Evolutionary conservation across 2,113 vertebrate genomes (phyloP), one percentile per base, ranked within the genome.

Genomic region (Kobus ellipsiprymnus): DNA sequence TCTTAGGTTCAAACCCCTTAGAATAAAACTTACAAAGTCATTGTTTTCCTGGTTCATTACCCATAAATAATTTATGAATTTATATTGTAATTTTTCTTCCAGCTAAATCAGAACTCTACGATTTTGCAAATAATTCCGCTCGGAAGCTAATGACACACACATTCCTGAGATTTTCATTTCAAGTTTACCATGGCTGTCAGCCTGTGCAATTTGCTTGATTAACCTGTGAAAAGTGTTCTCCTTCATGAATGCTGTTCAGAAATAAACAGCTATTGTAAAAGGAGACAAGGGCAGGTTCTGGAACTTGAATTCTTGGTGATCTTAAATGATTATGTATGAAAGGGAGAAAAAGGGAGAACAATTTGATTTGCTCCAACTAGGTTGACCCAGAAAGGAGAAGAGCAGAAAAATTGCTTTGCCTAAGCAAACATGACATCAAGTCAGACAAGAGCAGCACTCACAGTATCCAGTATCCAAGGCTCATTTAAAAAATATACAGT

Each of bases 371-470:
- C 78, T 95, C 71, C 81, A 16, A n/a, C 74, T 67, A 92, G 52
- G 33, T 17, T 98, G 93, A 96, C 87, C 91, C 80, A 54, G 30
- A 91, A 98, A 96, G 52, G 78, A 97, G 9, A 48, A 90, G 55
- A 94, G 67, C 96, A 97, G 93, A 98, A 95, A 98, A 98, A 97
- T 78, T 94, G 87, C 59, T 98, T 93, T 90, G 52, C 96, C 81
- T 98, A 91, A 98, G 95, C 87, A 97, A 92, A 98, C 96, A 92
- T 8, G 95, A 95, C 87, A 95, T 21, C 7, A 23, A 97, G 91
- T 95, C 93, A 83, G 54, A 94, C 13, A 95, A 54, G 44, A 94
- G 40, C 54, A 67, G 54, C 54, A 5, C 3, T 96, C 92, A 91
- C n/a, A 14, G 60, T 55, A 91, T n/a, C 9, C 85, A 97, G 80